These are phyloP conservation scores for Aspidapion aeneum DNA, from an alignment of 2,888 invertebrate species.

Conservation along the genomic window DNA sequence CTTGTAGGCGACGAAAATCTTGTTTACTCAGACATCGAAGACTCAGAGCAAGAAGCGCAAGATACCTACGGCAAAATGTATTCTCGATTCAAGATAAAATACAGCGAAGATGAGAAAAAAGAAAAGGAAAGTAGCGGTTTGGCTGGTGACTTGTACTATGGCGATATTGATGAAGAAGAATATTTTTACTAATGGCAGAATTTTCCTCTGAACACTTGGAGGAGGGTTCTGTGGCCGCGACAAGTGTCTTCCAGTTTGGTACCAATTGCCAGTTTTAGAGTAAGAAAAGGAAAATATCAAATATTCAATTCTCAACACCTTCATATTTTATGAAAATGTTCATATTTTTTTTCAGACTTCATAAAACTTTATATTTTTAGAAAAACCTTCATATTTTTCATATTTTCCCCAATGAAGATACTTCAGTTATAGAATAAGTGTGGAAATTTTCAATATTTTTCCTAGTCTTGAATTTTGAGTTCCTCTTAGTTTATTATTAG, in stretches of 20 bases:
- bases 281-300: no score
- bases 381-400: no score
- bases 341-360: no score
- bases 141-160: conserved; percentile 32
- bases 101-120: conserved; percentile 35
- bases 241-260: conserved; percentile 1
- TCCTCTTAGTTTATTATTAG: no score
- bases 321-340: no score
- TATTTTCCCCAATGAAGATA: no score
- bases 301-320: no score
- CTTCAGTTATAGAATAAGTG: no score
- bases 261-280: background rate
- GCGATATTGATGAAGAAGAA: conserved; percentile 36
- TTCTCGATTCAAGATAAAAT: conserved; percentile 62
- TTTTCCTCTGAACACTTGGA: background rate
- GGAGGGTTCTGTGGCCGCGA: background rate
- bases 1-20: conserved; percentile 40
- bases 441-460: no score
- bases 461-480: no score
- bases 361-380: no score
- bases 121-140: no score
- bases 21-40: conserved; percentile 45
- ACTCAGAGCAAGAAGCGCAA: conserved; percentile 53
- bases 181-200: conserved; percentile 27
- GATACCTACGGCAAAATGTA: conserved; percentile 59